phyloP scores from a whole-genome alignment of 2,797 vertebrate genomes.

The Urocyon cinereoargenteus region DNA sequence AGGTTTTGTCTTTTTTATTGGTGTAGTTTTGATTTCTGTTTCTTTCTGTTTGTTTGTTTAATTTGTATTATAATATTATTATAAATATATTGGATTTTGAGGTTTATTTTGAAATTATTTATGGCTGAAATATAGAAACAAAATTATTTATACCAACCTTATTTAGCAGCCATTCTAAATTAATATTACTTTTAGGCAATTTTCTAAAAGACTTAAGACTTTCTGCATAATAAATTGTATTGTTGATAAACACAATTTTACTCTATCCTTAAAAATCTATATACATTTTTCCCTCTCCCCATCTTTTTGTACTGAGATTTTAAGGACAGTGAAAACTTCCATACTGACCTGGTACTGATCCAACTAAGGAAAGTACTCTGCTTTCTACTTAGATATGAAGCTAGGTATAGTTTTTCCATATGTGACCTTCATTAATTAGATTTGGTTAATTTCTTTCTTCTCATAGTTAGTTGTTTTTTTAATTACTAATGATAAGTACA shows the following conservation, averaged over 20 bases:
- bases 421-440: neutral
- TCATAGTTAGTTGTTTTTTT: neutral
- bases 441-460: neutral
- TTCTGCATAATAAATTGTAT: neutral
- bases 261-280: neutral
- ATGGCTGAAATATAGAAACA: neutral
- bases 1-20: neutral
- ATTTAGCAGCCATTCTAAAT: neutral
- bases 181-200: neutral
- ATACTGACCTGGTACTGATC: neutral
- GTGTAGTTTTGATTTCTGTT: neutral
- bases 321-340: neutral
- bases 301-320: neutral
- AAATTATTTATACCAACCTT: neutral
- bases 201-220: neutral
- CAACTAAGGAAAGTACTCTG: neutral
- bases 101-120: neutral
- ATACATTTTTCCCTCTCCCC: neutral
- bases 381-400: neutral
- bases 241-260: neutral
- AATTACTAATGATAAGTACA: neutral
- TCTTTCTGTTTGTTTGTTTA: neutral
- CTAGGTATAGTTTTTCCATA: neutral
- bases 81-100: neutral
- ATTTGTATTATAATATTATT: neutral